phyloP scores from a whole-genome alignment of 2,888 invertebrate species.

The Petrolisthes manimaculis region DNA sequence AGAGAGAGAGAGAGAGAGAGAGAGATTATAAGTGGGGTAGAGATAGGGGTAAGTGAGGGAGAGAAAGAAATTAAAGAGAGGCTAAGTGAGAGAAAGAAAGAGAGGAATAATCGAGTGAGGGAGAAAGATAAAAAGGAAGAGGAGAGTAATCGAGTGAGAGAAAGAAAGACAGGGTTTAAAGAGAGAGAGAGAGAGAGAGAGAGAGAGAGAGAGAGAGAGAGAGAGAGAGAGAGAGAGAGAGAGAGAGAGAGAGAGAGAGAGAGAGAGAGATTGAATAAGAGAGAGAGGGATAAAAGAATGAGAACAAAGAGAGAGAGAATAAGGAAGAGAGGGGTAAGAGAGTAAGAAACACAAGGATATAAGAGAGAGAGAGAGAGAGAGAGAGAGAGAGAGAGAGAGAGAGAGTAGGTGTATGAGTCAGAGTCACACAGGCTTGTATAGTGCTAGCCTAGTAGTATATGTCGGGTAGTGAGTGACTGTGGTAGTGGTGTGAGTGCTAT shows the following conservation, averaged over 20 bases:
- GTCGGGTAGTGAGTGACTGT: too few relatives aligned
- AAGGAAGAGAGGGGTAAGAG: too few relatives aligned
- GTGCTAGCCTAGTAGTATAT: too few relatives aligned
- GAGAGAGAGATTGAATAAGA: neutral
- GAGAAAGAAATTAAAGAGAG: neutral
- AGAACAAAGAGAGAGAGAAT: neutral
- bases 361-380: neutral
- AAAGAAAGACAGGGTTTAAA: neutral
- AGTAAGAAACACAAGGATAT: neutral
- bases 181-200: neutral
- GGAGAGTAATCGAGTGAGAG: neutral
- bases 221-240: slow-evolving; percentile 1
- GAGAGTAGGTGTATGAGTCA: too few relatives aligned
- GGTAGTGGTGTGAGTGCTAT: too few relatives aligned
- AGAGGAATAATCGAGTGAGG: neutral
- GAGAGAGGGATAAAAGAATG: too few relatives aligned
- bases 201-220: neutral
- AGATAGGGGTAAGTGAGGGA: neutral
- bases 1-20: neutral
- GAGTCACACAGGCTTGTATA: too few relatives aligned
- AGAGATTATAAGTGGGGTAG: neutral
- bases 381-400: neutral
- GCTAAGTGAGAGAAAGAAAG: neutral
- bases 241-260: neutral
- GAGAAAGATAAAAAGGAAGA: neutral